Conservation (phyloP, 2,113 vertebrate species). For the Dasyurus viverrinus region DNA sequence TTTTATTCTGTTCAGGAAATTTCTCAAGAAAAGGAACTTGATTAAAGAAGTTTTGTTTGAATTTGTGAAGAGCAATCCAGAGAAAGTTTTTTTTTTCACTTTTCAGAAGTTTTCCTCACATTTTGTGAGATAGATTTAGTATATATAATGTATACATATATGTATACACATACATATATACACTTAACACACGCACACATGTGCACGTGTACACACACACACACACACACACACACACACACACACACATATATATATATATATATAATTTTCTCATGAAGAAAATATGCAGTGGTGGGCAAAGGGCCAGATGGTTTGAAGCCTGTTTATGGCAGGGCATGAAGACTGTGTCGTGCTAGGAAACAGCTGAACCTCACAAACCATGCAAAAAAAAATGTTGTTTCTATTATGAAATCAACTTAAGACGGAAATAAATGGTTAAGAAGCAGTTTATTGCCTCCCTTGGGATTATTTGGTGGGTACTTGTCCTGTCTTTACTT, state of each 20-base stretch:
- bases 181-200: too few relatives aligned
- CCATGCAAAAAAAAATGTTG: constrained; percentile 17
- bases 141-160: background rate
- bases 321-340: background rate
- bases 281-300: constrained; percentile 21
- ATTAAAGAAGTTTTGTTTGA: constrained; percentile 5
- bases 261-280: constrained; percentile 10
- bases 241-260: background rate
- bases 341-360: constrained; percentile 9
- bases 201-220: too few relatives aligned
- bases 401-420: constrained; percentile 36
- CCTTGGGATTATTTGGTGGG: background rate
- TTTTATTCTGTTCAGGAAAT: constrained; percentile 47
- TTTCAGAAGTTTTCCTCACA: constrained; percentile 37
- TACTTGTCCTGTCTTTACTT: background rate
- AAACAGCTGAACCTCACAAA: constrained; percentile 27
- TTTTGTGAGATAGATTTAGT: background rate
- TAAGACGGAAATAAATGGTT: background rate
- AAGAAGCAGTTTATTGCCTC: background rate
- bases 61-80: constrained; percentile 22
- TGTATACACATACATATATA: too few relatives aligned
- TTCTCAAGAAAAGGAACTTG: constrained; percentile 39
- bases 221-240: too few relatives aligned
- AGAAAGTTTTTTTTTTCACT: constrained; percentile 18
- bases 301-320: constrained; percentile 17